Evolutionary conservation across 2,797 vertebrate genomes (phyloP), one percentile per base, ranked within the genome.

Genomic region (Kryptolebias ocellatus): DNA sequence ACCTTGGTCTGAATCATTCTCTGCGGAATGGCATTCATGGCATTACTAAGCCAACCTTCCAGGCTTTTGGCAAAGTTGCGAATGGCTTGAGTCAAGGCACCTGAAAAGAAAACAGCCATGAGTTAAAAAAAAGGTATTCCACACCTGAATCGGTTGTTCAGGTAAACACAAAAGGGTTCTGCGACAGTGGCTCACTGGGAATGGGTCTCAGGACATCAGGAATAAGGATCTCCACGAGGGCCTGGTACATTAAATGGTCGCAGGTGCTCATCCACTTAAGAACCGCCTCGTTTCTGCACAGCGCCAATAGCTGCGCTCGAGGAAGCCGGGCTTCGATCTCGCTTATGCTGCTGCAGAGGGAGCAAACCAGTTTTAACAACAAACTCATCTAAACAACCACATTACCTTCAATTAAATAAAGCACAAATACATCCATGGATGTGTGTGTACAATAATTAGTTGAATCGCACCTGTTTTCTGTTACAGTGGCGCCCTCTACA

Each of bases 41-140:
- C 97, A 4, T 94, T 97, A 76, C 94, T 96, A 78, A 99, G 91
- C 98, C 98, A 99, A 70, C 97, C 95, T 89, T 99, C 98, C 90
- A 99, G 88, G 84, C 97, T 98, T 95, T 99, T 99, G 94, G 98
- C 98, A 91, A 99, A 99, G 72, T 99, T 99, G 54, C 98, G 94
- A 87, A 99, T 99, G 27, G 97, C 98, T 94, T 99, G 98, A 8
- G 98, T 99, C 90, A 99, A 94, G 14, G 98, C 97, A 93, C 98
- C 98, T 99, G 63, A 10, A 51, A 46, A 24, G 68, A 0, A 28
- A 42, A 60, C 16, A 69, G 27, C 0, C 17, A 7, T 1, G 4
- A 60, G 12, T 62, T 60, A 6, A 67, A 24, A 24, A 24, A 24
- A 24, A 2, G 4, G 59, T 6, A 12, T 6, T 10, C 44, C 3